Conservation (phyloP, 2,113 vertebrate genomes). For the Theristicus caerulescens region DNA sequence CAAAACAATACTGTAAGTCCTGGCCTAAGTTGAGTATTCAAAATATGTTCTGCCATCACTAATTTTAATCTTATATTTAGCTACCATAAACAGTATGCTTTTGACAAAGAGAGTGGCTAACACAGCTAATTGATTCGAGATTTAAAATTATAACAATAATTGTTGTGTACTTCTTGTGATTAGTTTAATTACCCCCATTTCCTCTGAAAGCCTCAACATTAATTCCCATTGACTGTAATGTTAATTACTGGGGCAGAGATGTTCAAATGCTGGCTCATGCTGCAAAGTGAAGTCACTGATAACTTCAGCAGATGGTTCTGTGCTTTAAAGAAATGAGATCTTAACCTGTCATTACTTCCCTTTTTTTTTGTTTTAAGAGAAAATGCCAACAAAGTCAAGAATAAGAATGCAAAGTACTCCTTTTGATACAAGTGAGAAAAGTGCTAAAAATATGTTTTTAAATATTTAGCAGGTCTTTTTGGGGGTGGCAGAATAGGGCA, state of each 20-base stretch:
- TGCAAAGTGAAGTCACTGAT: not conserved
- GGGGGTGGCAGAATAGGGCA: not conserved
- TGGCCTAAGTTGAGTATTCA: not conserved
- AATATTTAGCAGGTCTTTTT: not conserved
- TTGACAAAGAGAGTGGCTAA: conserved; percentile 26
- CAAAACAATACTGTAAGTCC: not conserved
- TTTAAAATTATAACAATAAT: conserved; percentile 50
- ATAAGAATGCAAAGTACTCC: not conserved
- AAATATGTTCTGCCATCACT: not conserved
- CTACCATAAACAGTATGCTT: not conserved
- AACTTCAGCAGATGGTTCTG: not conserved
- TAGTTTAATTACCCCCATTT: conserved; percentile 61
- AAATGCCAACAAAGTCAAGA: not conserved
- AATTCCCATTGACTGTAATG: conserved; percentile 30
- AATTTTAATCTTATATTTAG: conserved; percentile 10
- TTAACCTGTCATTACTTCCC: not conserved
- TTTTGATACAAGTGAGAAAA: not conserved
- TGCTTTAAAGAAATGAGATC: not conserved
- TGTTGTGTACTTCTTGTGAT: conserved; percentile 33
- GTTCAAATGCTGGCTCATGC: not conserved
- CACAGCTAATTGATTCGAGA: conserved; percentile 9
- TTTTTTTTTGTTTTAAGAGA: not conserved
- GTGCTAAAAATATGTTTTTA: not conserved
- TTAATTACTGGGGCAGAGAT: not conserved
- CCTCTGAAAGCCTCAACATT: conserved; percentile 24